phyloP scores from a whole-genome alignment of 2,888 invertebrate genomes.

The Tenthredo scrophulariae region DNA sequence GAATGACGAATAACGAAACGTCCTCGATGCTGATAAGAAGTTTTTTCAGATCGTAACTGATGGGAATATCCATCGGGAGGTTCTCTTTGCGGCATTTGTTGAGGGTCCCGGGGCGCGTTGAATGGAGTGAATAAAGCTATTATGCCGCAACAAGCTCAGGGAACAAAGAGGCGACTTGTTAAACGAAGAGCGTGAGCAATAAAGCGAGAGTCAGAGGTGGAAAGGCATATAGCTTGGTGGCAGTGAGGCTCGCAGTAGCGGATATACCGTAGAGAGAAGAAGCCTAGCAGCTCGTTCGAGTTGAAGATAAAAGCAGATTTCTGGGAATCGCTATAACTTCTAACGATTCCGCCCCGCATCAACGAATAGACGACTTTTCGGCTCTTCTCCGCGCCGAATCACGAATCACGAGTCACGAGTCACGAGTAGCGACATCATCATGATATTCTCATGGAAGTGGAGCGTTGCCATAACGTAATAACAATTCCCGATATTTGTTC shows the following conservation, averaged over 20 bases:
- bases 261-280: conserved; percentile 14
- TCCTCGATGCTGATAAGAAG: neutral
- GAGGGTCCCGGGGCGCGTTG: neutral
- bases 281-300: conserved; percentile 14
- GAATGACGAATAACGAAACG: neutral
- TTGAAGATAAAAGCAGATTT: conserved; percentile 45
- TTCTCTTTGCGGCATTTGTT: neutral
- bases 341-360: conserved; percentile 30
- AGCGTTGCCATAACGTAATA: neutral
- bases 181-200: conserved; percentile 45
- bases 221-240: conserved; percentile 6
- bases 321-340: conserved; percentile 39
- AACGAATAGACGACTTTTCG: conserved; percentile 12
- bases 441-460: neutral
- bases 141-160: conserved; percentile 32
- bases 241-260: conserved; percentile 11
- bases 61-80: neutral
- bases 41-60: neutral
- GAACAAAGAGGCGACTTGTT: conserved; percentile 52
- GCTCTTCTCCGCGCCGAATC: neutral
- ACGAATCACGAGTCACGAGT: conserved; percentile 2
- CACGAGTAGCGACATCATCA: neutral
- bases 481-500: neutral
- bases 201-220: conserved; percentile 45
- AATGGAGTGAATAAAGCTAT: conserved; percentile 52